These are phyloP conservation scores for Ivindomyrus marchei DNA, from an alignment of 2,113 vertebrate species.

Conservation along the genomic window DNA sequence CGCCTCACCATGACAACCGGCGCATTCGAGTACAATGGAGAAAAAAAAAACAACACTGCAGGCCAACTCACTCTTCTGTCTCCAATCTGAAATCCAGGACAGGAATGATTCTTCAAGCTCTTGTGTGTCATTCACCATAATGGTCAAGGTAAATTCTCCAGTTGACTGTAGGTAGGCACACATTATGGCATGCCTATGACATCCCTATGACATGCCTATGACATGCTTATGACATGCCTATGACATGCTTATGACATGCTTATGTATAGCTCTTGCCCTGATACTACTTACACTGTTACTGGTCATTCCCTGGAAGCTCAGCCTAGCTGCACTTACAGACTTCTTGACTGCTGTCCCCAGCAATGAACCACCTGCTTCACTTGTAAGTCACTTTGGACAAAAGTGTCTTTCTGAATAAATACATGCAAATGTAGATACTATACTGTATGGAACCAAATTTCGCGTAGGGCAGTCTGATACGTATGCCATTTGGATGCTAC, in stretches of 20 bases:
- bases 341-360: not conserved
- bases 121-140: not conserved
- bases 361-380: not conserved
- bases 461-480: not conserved
- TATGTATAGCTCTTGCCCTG: not conserved
- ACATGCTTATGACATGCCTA: not conserved
- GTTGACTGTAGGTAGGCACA: not conserved
- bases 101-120: not conserved
- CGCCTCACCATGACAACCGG: constrained; percentile 45
- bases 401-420: not conserved
- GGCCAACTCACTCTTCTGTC: not conserved
- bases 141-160: not conserved
- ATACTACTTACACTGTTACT: not conserved
- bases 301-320: not conserved
- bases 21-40: constrained; percentile 23
- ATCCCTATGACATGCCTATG: not conserved
- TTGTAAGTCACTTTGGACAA: not conserved
- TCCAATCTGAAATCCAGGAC: not conserved
- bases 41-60: not conserved
- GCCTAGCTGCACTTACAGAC: not conserved
- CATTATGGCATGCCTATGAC: not conserved
- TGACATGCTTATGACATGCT: not conserved
- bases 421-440: not conserved
- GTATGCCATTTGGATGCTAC: not conserved
- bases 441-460: not conserved